Conservation (phyloP, 2,797 vertebrate species). For the Phalanger gymnotis region DNA sequence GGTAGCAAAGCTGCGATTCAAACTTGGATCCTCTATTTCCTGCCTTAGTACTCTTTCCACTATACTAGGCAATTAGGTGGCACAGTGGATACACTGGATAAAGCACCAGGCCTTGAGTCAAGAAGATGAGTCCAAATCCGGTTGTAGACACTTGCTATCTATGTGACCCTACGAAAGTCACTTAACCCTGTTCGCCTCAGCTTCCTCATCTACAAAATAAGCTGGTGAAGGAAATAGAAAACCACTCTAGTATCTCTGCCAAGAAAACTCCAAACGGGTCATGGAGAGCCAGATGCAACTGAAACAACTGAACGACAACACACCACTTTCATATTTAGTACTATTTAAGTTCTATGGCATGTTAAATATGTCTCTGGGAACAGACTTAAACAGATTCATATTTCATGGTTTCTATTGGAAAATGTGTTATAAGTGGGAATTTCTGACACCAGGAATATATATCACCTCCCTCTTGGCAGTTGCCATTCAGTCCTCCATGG, state of each 20-base stretch:
- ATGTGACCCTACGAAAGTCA: not conserved
- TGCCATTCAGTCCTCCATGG: not conserved
- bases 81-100: not conserved
- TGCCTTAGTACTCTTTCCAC: not conserved
- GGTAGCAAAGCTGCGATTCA: not conserved
- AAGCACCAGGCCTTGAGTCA: not conserved
- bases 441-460: not conserved
- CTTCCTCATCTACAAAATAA: not conserved
- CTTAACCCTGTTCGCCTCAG: not conserved
- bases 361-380: not conserved
- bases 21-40: not conserved
- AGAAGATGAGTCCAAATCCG: not conserved
- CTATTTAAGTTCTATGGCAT: not conserved
- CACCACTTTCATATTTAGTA: not conserved
- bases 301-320: not conserved
- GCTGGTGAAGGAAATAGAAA: not conserved
- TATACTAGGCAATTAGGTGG: not conserved
- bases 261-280: not conserved
- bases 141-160: not conserved
- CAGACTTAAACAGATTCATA: not conserved
- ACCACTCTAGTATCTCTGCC: not conserved
- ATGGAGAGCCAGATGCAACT: not conserved
- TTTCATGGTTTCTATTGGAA: not conserved
- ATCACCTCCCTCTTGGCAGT: not conserved
- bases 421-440: not conserved